Base-by-base conservation (phyloP, 2,113 vertebrate genomes). In the Malurus elegans region DNA sequence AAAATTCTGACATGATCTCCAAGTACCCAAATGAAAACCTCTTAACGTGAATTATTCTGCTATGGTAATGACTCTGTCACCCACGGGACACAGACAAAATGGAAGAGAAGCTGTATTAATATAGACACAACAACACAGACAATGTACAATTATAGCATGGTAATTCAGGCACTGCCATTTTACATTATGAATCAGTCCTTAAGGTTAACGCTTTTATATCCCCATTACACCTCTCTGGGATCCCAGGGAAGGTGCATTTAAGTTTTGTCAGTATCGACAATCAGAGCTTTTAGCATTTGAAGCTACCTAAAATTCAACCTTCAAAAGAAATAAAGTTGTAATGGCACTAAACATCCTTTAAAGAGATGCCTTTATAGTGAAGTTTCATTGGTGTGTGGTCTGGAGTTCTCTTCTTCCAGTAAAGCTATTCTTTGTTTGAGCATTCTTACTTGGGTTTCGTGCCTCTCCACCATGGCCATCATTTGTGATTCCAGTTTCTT, bases 391-490 rank as follows among this genome's bases (percentile, higher is more conserved):
- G 99, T 97, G 66, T 98, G 98, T 10, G 98, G 99, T 76, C 98
- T 97, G 8, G 98, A 98, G 75, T 98, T 98, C 93, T 99, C 99
- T 86, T 99, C 98, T 92, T 99, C 99, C 42, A 99, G 96, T 91
- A 99, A 97, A 69, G 98, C 98, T 95, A 99, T 99, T 64, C 98
- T 97, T 84, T 99, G 98, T 85, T 99, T 99, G 58, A 99, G 98
- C 98, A 99, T 98, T 70, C 98, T 96, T 75, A 98, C 98, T 98
- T 99, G 98, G 4, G 98, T 99, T 96, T 99, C 99, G 8, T 99
- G 98, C 54, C 99, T 97, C 86, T 99, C 98, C 93, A 99, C 98
- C 98, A 99, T 98, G 80, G 98, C 98, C 98, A 99, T 98, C 99
- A 99, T 99, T 97, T 99, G 99, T 2, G 98, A 98, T 95, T 99